Percentiles rank a stretch among this genome's conserved stretches.
These are phyloP conservation scores for Protobothrops mucrosquamatus DNA, from an alignment of 2,113 vertebrate species.

Conservation along the genomic window DNA sequence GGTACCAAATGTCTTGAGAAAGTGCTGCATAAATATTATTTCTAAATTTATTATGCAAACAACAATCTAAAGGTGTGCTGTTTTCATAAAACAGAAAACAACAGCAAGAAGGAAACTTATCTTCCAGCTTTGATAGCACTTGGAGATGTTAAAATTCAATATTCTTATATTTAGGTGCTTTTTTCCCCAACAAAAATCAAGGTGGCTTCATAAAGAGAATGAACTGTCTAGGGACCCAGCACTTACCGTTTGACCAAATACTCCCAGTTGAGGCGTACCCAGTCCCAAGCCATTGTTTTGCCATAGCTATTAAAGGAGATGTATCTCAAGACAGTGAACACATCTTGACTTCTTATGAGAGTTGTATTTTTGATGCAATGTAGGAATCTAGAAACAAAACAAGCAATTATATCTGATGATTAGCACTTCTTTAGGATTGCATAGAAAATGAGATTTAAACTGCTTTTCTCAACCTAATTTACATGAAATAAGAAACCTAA, in stretches of 20 bases:
- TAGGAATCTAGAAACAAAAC: constrained; percentile 74
- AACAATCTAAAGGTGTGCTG: neutral
- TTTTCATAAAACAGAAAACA: neutral
- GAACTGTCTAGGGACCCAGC: neutral
- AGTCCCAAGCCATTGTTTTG: constrained; percentile 94
- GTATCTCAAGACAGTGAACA: constrained; percentile 88
- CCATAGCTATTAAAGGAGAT: constrained; percentile 86
- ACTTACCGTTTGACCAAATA: constrained; percentile 85
- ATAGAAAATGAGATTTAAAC: neutral
- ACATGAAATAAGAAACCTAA: constrained; percentile 7
- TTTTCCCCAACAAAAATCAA: neutral
- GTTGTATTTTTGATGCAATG: constrained; percentile 76
- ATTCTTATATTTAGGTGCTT: neutral
- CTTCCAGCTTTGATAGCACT: neutral
- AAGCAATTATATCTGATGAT: constrained; percentile 24
- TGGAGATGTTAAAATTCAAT: neutral
- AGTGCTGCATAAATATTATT: constrained; percentile 8
- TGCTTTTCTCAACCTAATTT: constrained; percentile 1
- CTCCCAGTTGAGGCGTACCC: constrained; percentile 93
- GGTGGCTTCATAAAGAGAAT: neutral
- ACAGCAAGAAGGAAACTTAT: neutral
- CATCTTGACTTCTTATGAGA: constrained; percentile 87
- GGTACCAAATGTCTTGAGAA: neutral
- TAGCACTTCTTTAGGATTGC: neutral
- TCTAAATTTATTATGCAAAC: constrained; percentile 25